These are phyloP conservation scores for Drosophila ambigua DNA, from an alignment of 1,140 invertebrate species.

Conservation along the genomic window DNA sequence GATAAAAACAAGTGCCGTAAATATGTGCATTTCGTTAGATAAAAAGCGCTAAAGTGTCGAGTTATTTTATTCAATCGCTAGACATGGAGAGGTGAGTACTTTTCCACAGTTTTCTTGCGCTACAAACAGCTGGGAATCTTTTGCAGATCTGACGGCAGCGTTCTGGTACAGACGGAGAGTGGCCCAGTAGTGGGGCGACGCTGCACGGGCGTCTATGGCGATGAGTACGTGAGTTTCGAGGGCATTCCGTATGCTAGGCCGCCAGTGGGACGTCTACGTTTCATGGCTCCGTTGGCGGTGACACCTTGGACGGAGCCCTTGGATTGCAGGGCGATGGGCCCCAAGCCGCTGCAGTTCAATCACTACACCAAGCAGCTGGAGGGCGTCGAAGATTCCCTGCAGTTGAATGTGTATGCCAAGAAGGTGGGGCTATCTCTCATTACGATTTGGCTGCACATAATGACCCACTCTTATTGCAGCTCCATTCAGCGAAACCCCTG, in stretches of 20 bases:
- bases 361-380: conserved; percentile 41
- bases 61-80: conserved; percentile 16
- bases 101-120: background rate
- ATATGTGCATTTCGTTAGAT: conserved; percentile 45
- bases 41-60: conserved; percentile 19
- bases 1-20: conserved; percentile 39
- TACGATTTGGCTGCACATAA: background rate
- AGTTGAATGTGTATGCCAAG: conserved; percentile 85
- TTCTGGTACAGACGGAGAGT: conserved; percentile 32
- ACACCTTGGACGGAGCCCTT: conserved; percentile 84
- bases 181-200: conserved; percentile 55
- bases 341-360: conserved; percentile 68
- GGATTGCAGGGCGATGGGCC: conserved; percentile 65
- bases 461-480: conserved; percentile 25
- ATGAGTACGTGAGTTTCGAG: conserved; percentile 81
- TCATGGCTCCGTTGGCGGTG: conserved; percentile 85
- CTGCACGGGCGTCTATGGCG: conserved; percentile 60
- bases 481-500: conserved; percentile 37
- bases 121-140: background rate
- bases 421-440: conserved; percentile 46
- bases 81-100: conserved; percentile 45
- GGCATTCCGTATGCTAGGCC: conserved; percentile 88
- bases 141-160: background rate
- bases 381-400: conserved; percentile 85
- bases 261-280: conserved; percentile 86